Conservation (phyloP, 2,113 vertebrate genomes). For the Ifrita kowaldi region DNA sequence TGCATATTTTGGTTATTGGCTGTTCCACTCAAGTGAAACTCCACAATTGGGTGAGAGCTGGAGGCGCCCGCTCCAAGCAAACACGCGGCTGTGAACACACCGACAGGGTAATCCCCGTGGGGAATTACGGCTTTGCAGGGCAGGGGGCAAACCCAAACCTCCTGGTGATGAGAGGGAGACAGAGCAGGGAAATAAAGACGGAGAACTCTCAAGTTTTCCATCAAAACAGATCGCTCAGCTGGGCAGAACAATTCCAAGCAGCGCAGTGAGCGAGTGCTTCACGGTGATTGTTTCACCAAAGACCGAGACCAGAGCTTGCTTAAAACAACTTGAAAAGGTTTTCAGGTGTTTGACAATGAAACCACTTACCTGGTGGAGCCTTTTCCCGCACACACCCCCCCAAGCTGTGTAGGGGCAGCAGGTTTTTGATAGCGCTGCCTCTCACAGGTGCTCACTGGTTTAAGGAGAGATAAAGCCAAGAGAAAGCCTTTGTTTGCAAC, state of each 20-base stretch:
- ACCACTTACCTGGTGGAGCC: not conserved
- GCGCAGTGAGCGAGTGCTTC: not conserved
- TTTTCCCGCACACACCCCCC: not conserved
- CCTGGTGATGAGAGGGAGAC: not conserved
- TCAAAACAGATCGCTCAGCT: not conserved
- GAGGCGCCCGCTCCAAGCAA: not conserved
- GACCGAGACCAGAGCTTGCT: not conserved
- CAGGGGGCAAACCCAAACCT: not conserved
- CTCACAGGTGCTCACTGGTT: not conserved
- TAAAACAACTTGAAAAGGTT: not conserved
- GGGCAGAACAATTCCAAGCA: not conserved
- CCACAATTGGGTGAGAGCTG: not conserved
- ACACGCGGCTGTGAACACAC: not conserved
- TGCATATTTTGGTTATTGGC: not conserved
- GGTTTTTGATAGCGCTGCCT: not conserved
- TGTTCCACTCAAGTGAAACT: not conserved
- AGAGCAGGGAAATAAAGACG: conserved; percentile 12
- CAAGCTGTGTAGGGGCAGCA: not conserved
- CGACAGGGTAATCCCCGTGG: not conserved
- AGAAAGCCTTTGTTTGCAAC: not conserved
- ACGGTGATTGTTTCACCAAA: not conserved
- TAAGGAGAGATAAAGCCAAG: not conserved
- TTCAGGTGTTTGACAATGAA: not conserved
- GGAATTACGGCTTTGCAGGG: not conserved
- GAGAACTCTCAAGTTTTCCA: not conserved